A percentile compares a stretch with the other conserved stretches of the same genome.
Evolutionary conservation across 2,797 vertebrate species (phyloP).

Genomic region (Coranthus polyacanthus): DNA sequence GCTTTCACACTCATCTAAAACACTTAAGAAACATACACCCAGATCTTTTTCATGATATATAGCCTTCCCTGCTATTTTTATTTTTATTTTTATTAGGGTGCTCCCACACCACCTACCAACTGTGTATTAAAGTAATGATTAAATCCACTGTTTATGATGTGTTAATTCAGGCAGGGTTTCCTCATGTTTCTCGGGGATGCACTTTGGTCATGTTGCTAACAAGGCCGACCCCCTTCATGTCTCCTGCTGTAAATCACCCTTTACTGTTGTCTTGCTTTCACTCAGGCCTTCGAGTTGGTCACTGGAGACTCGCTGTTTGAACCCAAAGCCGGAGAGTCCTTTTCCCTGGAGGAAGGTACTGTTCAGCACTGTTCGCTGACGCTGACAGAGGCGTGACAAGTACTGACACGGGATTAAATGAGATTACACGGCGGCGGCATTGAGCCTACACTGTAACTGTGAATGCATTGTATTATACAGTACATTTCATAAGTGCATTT

Average conservation of each 20-base stretch:
- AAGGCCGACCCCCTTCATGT: too few relatives aligned
- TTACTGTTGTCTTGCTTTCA: conserved; percentile 40
- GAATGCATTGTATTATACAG: conserved; percentile 1
- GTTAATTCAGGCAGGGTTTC: too few relatives aligned
- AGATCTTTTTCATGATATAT: too few relatives aligned
- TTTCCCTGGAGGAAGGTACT: conserved; percentile 90
- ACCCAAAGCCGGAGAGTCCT: conserved; percentile 84
- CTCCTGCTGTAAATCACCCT: not conserved
- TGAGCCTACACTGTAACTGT: not conserved
- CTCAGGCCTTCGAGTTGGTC: conserved; percentile 89
- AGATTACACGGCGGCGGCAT: conserved; percentile 29
- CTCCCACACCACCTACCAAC: too few relatives aligned
- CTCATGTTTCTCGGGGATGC: too few relatives aligned
- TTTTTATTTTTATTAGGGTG: too few relatives aligned
- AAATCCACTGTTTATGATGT: too few relatives aligned
- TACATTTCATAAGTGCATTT: not conserved
- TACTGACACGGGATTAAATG: conserved; percentile 30
- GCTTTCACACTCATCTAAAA: too few relatives aligned
- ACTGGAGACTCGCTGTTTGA: conserved; percentile 88
- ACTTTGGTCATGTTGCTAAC: too few relatives aligned
- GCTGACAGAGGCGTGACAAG: conserved; percentile 1
- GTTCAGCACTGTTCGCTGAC: conserved; percentile 31
- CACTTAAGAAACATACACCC: too few relatives aligned
- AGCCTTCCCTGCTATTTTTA: too few relatives aligned
- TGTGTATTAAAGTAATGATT: too few relatives aligned